Evolutionary conservation across 2,113 vertebrate genomes (phyloP).

Genomic region (human (Homo sapiens)): GRCh38 chr15:62068001-62068500

Average conservation of each 20-base stretch:
- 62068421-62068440: slow-evolving; percentile 91
- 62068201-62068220: background rate
- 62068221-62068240: background rate
- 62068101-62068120: slow-evolving; percentile 82
- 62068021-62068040: background rate
- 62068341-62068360: slow-evolving; percentile 87
- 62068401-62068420: slow-evolving; percentile 86
- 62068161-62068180: slow-evolving; percentile 73
- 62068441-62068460: slow-evolving; percentile 86
- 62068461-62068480: slow-evolving; percentile 85
- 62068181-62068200: slow-evolving; percentile 1
- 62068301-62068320: slow-evolving; percentile 77
- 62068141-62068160: slow-evolving; percentile 87
- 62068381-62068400: slow-evolving; percentile 89
- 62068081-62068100: slow-evolving; percentile 88
- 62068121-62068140: rapidly evolving
- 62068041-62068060: rapidly evolving
- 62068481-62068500: slow-evolving; percentile 91
- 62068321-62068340: slow-evolving; percentile 73
- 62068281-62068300: background rate
- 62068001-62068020: slow-evolving; percentile 77
- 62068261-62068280: background rate
- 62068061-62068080: rapidly evolving
- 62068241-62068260: background rate
- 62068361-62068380: slow-evolving; percentile 86